phyloP scores from a whole-genome alignment of 2,113 vertebrate genomes.

The Abramis brama region DNA sequence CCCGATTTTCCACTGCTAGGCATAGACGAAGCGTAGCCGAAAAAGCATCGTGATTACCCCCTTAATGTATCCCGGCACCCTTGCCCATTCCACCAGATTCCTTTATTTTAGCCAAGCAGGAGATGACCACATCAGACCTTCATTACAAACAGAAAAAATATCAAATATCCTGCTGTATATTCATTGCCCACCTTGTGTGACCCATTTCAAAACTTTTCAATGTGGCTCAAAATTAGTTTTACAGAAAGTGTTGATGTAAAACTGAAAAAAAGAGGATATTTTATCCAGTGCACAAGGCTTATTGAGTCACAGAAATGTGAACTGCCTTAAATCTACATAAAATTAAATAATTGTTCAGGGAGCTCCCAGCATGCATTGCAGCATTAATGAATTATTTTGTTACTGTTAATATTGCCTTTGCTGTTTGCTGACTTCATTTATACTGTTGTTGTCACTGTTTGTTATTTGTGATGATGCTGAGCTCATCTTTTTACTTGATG shows the following conservation, averaged over 20 bases:
- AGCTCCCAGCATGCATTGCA: conserved; percentile 9
- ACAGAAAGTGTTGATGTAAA: background rate
- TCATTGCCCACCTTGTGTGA: background rate
- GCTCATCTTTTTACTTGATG: conserved; percentile 4
- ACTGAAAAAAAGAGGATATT: background rate
- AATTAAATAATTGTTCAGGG: background rate
- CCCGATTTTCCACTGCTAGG: conserved; percentile 40
- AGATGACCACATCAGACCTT: conserved; percentile 38
- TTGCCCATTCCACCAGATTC: conserved; percentile 26
- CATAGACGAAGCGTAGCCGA: conserved; percentile 25
- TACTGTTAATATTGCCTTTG: background rate
- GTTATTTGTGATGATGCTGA: background rate
- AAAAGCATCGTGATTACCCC: conserved; percentile 46
- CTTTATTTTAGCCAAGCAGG: conserved; percentile 28
- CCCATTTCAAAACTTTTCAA: background rate
- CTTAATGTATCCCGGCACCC: background rate
- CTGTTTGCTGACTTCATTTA: background rate
- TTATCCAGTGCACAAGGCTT: background rate
- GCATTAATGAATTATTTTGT: background rate
- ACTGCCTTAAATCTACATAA: background rate
- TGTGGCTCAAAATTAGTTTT: background rate
- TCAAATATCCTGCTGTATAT: conserved; percentile 28
- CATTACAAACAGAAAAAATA: conserved; percentile 12
- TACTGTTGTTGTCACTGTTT: background rate
- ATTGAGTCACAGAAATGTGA: background rate